These are phyloP conservation scores for Scopus umbretta DNA, from an alignment of 2,113 vertebrate genomes.

Conservation along the genomic window DNA sequence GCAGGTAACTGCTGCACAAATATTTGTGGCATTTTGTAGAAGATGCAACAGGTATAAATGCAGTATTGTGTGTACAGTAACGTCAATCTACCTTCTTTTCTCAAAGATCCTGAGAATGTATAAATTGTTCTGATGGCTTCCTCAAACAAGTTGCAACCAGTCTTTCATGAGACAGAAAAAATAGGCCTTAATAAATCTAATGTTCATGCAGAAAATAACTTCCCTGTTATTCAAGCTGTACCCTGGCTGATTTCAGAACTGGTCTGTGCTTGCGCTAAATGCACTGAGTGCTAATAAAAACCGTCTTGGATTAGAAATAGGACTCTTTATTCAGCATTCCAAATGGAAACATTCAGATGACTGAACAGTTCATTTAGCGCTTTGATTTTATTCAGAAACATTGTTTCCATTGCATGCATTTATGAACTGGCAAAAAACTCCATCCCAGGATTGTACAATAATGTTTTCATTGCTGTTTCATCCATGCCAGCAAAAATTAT, in stretches of 20 bases:
- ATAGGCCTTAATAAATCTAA: neutral
- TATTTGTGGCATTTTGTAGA: neutral
- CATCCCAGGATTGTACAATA: neutral
- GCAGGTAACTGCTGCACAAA: neutral
- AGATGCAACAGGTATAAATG: neutral
- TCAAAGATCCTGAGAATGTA: neutral
- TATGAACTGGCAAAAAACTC: conserved; percentile 60
- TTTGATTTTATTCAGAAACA: conserved; percentile 49
- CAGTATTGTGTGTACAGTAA: neutral
- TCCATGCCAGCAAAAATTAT: conserved; percentile 39
- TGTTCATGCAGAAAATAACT: conserved; percentile 39
- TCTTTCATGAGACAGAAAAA: neutral
- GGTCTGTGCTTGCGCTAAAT: conserved; percentile 34
- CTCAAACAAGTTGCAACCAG: conserved; percentile 3
- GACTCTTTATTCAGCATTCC: conserved; percentile 38
- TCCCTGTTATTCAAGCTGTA: conserved; percentile 13
- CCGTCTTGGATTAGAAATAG: conserved; percentile 38
- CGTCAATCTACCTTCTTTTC: neutral
- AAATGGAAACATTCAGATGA: conserved; percentile 55
- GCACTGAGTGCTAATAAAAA: conserved; percentile 46
- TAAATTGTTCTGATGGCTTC: neutral
- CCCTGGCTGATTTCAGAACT: conserved; percentile 31
- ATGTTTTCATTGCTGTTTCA: conserved; percentile 46
- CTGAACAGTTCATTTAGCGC: neutral
- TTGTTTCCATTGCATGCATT: conserved; percentile 47